Evolutionary conservation across 2,113 vertebrate genomes (phyloP).

Genomic region (Crotalus tigris): DNA sequence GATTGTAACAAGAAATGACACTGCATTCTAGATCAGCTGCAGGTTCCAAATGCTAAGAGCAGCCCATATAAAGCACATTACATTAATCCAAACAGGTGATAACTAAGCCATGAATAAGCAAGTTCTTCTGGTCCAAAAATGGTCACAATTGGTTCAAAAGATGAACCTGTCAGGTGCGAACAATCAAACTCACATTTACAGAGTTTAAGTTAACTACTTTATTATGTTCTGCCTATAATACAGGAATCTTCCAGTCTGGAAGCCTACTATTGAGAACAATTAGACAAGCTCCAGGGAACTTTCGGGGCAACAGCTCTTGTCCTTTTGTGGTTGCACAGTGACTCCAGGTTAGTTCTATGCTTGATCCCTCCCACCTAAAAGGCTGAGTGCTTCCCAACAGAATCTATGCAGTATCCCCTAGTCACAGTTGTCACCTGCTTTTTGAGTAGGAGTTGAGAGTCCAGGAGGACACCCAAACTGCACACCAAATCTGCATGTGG

Average conservation of each 20-base stretch:
- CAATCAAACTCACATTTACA: background rate
- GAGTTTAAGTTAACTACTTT: background rate
- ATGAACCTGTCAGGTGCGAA: background rate
- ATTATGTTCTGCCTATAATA: background rate
- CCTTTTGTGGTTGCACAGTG: background rate
- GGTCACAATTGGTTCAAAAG: background rate
- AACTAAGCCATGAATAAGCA: background rate
- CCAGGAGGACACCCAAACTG: background rate
- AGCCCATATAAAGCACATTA: background rate
- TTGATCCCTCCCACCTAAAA: background rate
- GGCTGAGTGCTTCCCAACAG: background rate
- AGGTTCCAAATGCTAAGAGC: background rate
- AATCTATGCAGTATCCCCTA: background rate
- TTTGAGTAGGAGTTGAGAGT: background rate
- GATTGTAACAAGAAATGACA: background rate
- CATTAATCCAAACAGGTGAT: background rate
- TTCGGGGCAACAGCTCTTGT: background rate
- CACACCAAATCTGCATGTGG: background rate
- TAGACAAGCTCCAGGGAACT: background rate
- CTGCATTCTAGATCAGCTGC: background rate
- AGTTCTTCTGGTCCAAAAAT: background rate
- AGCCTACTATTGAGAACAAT: background rate
- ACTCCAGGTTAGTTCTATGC: background rate
- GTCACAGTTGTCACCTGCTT: background rate
- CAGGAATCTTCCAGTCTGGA: background rate